These are phyloP conservation scores for Toxotes chatareus DNA, from an alignment of 2,113 vertebrate species.

Conservation along the genomic window DNA sequence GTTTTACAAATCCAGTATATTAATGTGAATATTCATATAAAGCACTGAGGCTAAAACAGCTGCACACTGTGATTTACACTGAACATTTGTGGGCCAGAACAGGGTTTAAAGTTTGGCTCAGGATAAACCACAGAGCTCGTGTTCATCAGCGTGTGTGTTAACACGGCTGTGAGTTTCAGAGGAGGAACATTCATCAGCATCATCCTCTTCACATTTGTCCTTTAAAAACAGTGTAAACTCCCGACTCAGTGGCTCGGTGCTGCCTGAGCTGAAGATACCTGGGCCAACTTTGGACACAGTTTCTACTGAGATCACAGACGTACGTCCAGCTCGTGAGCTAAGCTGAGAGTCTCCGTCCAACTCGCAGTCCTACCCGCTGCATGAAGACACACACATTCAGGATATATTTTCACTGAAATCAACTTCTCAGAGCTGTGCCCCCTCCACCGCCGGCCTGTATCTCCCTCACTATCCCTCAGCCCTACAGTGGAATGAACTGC, in stretches of 20 bases:
- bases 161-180: background rate
- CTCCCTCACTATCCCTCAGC: constrained; percentile 54
- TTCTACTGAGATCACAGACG: too few species aligned
- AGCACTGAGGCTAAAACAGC: background rate
- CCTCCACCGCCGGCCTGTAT: constrained; percentile 21
- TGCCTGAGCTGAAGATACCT: too few species aligned
- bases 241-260: too few species aligned
- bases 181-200: too few species aligned
- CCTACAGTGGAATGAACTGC: constrained; percentile 82
- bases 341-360: too few species aligned
- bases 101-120: background rate
- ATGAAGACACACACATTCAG: constrained; percentile 1
- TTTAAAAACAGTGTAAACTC: too few species aligned
- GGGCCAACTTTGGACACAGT: too few species aligned
- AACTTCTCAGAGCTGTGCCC: constrained; percentile 32
- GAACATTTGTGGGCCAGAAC: background rate
- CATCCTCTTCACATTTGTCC: too few species aligned
- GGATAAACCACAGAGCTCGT: background rate
- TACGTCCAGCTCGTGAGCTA: too few species aligned
- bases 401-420: constrained; percentile 48
- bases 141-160: background rate
- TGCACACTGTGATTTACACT: background rate
- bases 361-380: too few species aligned
- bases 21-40: too few species aligned
- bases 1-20: too few species aligned